Base-by-base conservation (phyloP, 2,888 invertebrate species). In the Polia nebulosa region DNA sequence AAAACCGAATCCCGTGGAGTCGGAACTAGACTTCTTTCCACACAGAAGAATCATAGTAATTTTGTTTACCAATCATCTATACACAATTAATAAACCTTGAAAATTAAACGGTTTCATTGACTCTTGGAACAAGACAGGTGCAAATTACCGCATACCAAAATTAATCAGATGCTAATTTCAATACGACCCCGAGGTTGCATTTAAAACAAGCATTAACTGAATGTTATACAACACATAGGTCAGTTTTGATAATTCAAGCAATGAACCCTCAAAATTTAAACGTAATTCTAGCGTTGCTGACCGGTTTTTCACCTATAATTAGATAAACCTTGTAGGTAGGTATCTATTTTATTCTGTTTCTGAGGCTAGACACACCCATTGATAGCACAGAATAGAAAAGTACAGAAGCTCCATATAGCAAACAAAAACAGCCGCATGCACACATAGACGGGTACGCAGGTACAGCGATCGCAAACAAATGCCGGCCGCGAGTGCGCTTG, bases 291-390 rank as follows among this genome's bases (percentile, higher is more conserved):
- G 17, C 8, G 22, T 22, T 32, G 32, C 27, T 55, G 3, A 29
- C 15, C 25, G 8, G 22, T 45, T 59, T 55, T 60, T 25, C 20
- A 29, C 2, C 9, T 25, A 34, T 15, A 52, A 41, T 71, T 39
- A n/a, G n/a, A n/a, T n/a, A 71, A 62, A 62, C 39, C 39, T 61
- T 70, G 61, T 44, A 32, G 15, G 36, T 13, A 36, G 5, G 29
- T 55, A 6, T 63, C 20, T 44, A 64, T 51, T 49, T 55, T 45
- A 39, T 22, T 47, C 22, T 34, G 55, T 60, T 51, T 44, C 22
- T 25, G 17, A 25, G 13, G 4, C 17, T n/a, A 41, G 67, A 67
- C 67, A 67, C 61, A 67, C 61, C 57, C 47, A 57, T 51, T n/a
- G 4, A 9, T 27, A 22, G 2, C 34, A 44, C 8, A 13, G 8